Evolutionary conservation across 1,140 invertebrate species (phyloP).

Genomic region (Drosophila punjabiensis): DNA sequence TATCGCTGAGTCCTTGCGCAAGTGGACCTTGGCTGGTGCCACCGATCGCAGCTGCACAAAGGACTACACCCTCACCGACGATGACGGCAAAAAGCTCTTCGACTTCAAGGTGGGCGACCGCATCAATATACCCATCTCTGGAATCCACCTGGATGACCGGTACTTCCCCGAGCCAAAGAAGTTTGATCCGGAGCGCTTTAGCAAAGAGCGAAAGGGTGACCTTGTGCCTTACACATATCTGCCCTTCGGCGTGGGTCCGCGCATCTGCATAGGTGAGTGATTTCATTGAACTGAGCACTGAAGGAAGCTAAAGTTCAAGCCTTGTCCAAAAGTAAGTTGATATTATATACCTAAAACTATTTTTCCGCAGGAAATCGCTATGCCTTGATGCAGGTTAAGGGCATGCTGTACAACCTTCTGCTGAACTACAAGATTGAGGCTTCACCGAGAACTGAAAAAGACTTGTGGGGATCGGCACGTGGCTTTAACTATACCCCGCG

Average conservation of each 20-base stretch:
- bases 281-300: too few relatives aligned
- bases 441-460: slow-evolving; percentile 78
- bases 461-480: slow-evolving; percentile 72
- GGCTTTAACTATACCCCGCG: slow-evolving; percentile 72
- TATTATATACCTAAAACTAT: neutral
- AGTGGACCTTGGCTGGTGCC: slow-evolving; percentile 86
- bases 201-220: slow-evolving; percentile 82
- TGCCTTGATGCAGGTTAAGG: neutral
- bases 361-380: slow-evolving; percentile 74
- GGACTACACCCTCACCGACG: slow-evolving; percentile 85
- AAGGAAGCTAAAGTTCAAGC: too few relatives aligned
- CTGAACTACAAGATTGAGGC: slow-evolving; percentile 79
- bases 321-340: too few relatives aligned
- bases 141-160: slow-evolving; percentile 85
- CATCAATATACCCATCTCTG: slow-evolving; percentile 85
- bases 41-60: slow-evolving; percentile 86
- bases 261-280: slow-evolving; percentile 88
- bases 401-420: too few relatives aligned
- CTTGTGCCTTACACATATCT: slow-evolving; percentile 86
- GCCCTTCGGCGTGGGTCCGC: slow-evolving; percentile 87
- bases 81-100: slow-evolving; percentile 56
- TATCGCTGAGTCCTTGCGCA: slow-evolving; percentile 87
- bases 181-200: slow-evolving; percentile 87
- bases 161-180: slow-evolving; percentile 86
- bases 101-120: slow-evolving; percentile 71